Percentiles rank a stretch among this genome's conserved stretches.
phyloP scores from a whole-genome alignment of 2,888 invertebrate species.

The Scaptomyza cyrtandrae region DNA sequence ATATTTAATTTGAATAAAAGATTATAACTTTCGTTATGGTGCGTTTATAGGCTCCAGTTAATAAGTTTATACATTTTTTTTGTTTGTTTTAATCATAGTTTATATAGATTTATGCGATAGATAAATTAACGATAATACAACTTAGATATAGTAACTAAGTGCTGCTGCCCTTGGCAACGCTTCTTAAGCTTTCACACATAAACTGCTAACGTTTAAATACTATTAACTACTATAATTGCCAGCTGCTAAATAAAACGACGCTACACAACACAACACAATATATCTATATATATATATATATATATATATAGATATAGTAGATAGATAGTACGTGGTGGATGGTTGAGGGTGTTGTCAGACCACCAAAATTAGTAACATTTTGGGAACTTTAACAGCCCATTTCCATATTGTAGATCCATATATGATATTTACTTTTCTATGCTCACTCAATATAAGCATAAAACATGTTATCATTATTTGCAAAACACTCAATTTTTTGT shows the following conservation, averaged over 20 bases:
- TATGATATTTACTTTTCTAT: background rate
- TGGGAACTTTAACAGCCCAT: background rate
- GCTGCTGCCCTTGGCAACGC: constrained; percentile 44
- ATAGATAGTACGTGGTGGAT: constrained; percentile 1
- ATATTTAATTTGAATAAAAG: background rate
- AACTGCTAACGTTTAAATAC: background rate
- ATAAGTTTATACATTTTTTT: too few species aligned
- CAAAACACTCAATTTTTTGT: too few species aligned
- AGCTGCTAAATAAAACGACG: background rate
- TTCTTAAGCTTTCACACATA: constrained; percentile 45
- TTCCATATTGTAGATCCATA: background rate
- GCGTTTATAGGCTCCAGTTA: constrained; percentile 6
- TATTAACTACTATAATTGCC: background rate
- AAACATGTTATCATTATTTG: too few species aligned
- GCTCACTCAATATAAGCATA: constrained; percentile 7
- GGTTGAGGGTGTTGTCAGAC: background rate
- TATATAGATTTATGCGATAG: constrained; percentile 21
- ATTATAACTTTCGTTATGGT: constrained; percentile 21
- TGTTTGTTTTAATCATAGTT: too few species aligned
- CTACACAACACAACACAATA: constrained; percentile 25
- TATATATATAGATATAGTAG: background rate
- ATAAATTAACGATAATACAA: constrained; percentile 42
- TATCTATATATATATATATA: background rate
- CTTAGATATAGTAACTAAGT: constrained; percentile 35
- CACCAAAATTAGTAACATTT: too few species aligned